These are phyloP conservation scores for Leptopilina clavipes DNA, from an alignment of 1,140 invertebrate species.

Conservation along the genomic window DNA sequence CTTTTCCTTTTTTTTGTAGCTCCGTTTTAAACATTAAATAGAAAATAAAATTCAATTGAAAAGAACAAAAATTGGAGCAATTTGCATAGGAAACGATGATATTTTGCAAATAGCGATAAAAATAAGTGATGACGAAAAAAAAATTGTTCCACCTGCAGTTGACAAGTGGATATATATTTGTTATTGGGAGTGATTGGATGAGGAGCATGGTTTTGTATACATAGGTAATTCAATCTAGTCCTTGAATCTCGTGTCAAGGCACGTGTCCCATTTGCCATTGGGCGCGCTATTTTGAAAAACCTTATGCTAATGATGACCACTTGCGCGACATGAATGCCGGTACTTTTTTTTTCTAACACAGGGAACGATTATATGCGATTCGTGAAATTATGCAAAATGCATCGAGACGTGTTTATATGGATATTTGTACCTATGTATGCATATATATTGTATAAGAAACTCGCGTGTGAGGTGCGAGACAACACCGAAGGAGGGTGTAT, in stretches of 20 bases:
- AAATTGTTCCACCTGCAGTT: neutral
- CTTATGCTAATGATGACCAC: conserved; percentile 64
- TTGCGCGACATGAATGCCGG: conserved; percentile 58
- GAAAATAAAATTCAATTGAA: no score
- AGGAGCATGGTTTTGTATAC: neutral
- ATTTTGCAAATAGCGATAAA: neutral
- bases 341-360: conserved; percentile 46
- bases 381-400: conserved; percentile 70
- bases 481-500: conserved; percentile 41
- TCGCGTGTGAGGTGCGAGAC: conserved; percentile 48
- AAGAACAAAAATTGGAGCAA: no score
- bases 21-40: no score
- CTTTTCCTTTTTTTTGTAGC: no score
- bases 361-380: conserved; percentile 66
- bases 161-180: neutral
- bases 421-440: no score
- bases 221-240: conserved; percentile 9
- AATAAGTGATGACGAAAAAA: neutral
- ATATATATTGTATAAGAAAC: conserved; percentile 40
- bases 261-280: conserved; percentile 55
- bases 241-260: conserved; percentile 59
- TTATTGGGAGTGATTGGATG: neutral
- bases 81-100: no score
- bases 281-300: conserved; percentile 58
- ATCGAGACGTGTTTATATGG: conserved; percentile 47